These are phyloP conservation scores for Ailuropoda melanoleuca DNA, from an alignment of 2,113 vertebrate genomes.

Conservation along the genomic window DNA sequence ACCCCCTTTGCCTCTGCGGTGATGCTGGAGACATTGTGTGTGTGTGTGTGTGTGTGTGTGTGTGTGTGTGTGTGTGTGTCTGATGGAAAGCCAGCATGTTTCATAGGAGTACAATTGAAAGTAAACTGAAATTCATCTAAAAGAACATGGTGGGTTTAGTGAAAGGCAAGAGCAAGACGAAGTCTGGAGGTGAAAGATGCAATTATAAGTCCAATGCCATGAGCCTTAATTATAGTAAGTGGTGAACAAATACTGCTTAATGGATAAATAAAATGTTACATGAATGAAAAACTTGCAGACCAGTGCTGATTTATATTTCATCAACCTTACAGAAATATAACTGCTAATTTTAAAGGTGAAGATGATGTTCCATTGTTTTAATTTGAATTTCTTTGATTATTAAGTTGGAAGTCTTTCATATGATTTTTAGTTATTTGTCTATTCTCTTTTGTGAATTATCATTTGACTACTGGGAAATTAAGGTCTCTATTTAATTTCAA, in stretches of 20 bases:
- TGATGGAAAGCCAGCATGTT: background rate
- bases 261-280: conserved; percentile 39
- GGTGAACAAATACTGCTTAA: background rate
- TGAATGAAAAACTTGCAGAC: background rate
- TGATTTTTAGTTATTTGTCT: conserved; percentile 38
- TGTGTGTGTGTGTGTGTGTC: background rate
- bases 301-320: background rate
- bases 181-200: background rate
- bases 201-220: background rate
- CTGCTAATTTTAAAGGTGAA: conserved; percentile 34
- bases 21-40: background rate
- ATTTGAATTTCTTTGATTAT: conserved; percentile 34
- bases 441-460: conserved; percentile 51
- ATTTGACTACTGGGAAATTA: conserved; percentile 31
- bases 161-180: background rate
- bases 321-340: background rate
- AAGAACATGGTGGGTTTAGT: background rate
- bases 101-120: background rate
- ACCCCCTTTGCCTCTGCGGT: background rate
- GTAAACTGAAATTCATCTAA: background rate
- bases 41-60: background rate
- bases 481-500: conserved; percentile 49
- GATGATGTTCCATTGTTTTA: conserved; percentile 40
- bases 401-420: conserved; percentile 12
- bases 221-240: background rate